Conservation (phyloP, 2,797 vertebrate species). For the Melanotaenia nigrans region DNA sequence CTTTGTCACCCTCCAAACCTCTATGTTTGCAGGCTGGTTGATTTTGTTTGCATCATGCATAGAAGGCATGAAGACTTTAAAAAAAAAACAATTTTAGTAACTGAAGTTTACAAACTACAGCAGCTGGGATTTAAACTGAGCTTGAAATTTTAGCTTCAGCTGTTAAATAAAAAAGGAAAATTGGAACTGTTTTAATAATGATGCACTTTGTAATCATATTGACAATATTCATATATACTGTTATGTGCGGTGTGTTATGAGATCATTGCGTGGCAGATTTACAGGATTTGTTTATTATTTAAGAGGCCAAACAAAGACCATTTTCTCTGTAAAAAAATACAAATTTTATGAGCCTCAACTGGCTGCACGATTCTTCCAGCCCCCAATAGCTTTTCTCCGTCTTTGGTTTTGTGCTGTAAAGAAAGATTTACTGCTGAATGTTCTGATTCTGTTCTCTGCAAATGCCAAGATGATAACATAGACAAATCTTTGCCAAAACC, state of each 20-base stretch:
- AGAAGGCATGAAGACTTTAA: constrained; percentile 3
- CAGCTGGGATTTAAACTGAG: background rate
- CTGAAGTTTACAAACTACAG: background rate
- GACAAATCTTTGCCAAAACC: constrained; percentile 10
- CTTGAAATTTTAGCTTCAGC: background rate
- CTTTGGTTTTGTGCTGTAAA: constrained; percentile 37
- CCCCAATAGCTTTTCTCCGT: constrained; percentile 18
- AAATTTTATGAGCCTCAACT: constrained; percentile 28
- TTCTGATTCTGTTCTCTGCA: constrained; percentile 10
- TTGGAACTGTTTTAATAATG: constrained; percentile 9
- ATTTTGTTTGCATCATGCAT: background rate
- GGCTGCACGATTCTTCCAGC: constrained; percentile 24
- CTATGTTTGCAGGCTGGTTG: background rate
- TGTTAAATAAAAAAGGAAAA: background rate
- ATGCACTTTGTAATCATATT: constrained; percentile 6
- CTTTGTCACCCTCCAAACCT: background rate
- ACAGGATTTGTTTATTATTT: background rate
- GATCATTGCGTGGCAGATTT: constrained; percentile 17
- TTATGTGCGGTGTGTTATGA: constrained; percentile 2
- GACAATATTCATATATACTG: constrained; percentile 9
- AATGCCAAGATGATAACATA: constrained; percentile 24
- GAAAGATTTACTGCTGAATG: constrained; percentile 32
- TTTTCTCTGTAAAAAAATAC: constrained; percentile 17
- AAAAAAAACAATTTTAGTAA: background rate
- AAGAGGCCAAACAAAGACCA: constrained; percentile 2